phyloP scores from a whole-genome alignment of 1,140 invertebrate species.

The Panulirus ornatus region DNA sequence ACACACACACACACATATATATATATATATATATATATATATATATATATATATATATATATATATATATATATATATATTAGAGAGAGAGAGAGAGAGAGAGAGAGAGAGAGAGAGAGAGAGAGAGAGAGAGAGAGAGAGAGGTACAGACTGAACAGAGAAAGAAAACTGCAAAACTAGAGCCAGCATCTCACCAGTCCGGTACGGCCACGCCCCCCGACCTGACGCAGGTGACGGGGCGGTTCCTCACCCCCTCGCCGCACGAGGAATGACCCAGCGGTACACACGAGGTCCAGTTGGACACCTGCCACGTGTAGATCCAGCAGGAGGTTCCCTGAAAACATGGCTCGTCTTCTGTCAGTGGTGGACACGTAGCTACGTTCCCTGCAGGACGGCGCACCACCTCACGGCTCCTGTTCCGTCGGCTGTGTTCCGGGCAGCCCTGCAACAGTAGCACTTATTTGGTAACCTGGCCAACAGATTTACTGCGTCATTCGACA shows the following conservation, averaged over 20 bases:
- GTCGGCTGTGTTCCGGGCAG: slow-evolving; percentile 78
- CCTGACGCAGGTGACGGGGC: slow-evolving; percentile 81
- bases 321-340: slow-evolving; percentile 80
- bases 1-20: too few species aligned
- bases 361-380: slow-evolving; percentile 80
- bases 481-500: too few species aligned
- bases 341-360: slow-evolving; percentile 82
- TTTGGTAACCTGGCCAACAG: too few species aligned
- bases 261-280: slow-evolving; percentile 82
- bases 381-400: slow-evolving; percentile 80
- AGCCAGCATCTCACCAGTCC: slow-evolving; percentile 79
- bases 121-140: too few species aligned
- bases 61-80: too few species aligned
- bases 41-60: too few species aligned
- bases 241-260: slow-evolving; percentile 82
- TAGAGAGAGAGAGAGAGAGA: too few species aligned
- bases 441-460: slow-evolving; percentile 76
- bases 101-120: too few species aligned
- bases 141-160: too few species aligned
- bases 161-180: too few species aligned
- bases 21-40: too few species aligned
- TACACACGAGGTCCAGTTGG: slow-evolving; percentile 82
- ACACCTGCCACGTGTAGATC: slow-evolving; percentile 82
- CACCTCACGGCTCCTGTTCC: slow-evolving; percentile 81
- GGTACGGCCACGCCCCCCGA: slow-evolving; percentile 82